These are phyloP conservation scores for Promerops cafer DNA, from an alignment of 2,113 vertebrate genomes.

Conservation along the genomic window DNA sequence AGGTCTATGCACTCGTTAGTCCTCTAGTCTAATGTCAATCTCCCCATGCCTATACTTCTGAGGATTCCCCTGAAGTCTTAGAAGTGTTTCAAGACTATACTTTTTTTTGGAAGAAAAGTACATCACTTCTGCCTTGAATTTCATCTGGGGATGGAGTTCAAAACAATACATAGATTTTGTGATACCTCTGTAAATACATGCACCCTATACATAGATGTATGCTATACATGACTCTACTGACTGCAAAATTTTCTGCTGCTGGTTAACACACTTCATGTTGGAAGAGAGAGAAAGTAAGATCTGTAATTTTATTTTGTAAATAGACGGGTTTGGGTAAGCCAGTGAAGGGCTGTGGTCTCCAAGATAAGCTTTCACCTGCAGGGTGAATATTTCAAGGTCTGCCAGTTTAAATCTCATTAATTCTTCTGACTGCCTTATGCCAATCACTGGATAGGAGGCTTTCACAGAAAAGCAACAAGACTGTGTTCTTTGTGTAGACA, in stretches of 20 bases:
- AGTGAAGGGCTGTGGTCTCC: not conserved
- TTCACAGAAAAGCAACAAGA: not conserved
- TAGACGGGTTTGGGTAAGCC: not conserved
- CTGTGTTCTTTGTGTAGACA: not conserved
- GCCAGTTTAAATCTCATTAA: not conserved
- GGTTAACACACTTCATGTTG: not conserved
- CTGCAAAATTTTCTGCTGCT: not conserved
- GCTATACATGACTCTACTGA: not conserved
- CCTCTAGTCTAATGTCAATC: not conserved
- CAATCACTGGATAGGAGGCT: not conserved
- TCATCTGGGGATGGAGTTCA: not conserved
- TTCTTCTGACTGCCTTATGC: not conserved
- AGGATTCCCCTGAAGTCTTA: not conserved
- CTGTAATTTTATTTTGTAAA: not conserved
- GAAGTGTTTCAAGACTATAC: not conserved
- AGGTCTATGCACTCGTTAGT: not conserved
- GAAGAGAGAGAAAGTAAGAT: not conserved
- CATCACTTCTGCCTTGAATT: not conserved
- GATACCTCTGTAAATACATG: not conserved
- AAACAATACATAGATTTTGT: not conserved
- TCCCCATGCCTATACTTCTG: not conserved
- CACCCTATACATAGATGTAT: not conserved
- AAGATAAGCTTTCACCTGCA: not conserved
- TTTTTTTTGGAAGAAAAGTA: not conserved
- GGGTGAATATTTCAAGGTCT: not conserved